Base-by-base conservation (phyloP, 2,888 invertebrate species). In the Phengaris alcon region DNA sequence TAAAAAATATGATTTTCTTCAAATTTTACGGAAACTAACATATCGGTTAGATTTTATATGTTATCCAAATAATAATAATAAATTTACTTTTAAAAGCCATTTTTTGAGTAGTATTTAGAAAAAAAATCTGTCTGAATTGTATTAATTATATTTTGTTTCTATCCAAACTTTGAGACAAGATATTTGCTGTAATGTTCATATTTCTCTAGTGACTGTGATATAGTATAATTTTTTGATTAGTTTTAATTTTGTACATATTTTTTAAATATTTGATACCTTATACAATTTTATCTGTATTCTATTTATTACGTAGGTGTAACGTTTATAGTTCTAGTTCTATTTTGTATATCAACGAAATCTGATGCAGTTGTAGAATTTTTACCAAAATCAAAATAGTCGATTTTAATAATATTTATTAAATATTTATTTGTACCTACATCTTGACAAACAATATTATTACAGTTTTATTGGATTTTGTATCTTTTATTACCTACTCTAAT, bases 171-270 rank as follows among this genome's bases (percentile, higher is more conserved):
- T 12, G 64, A 64, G 10, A 59, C 68, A 48, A 48, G 9, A 68
- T n/a, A 44, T 72, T 52, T 72, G 51, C 12, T 54, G n/a, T 72
- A 54, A 72, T 52, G 35, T 89, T 88, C 86, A 90, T 88, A 87
- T 90, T 86, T 92, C 85, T 91, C 89, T 93, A 93, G 93, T 87
- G 87, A 91, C 93, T 93, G 93, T 93, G 93, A 93, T 93, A 93
- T 92, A 92, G 90, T 89, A 90, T 92, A 90, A 91, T 91, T 92
- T 90, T 84, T 82, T 86, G 85, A 84, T 86, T 82, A 82, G 84
- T 84, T 84, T 86, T 88, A 82, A 85, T 89, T 88, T 90, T 91
- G 90, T 91, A 91, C 80, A 92, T 91, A 92, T 85, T 89, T 90
- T 90, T 85, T 79, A 86, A 87, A 89, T 87, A 82, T 93, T 93